Base-by-base conservation (phyloP, 2,888 invertebrate genomes). In the Hypselothyrea guttata region DNA sequence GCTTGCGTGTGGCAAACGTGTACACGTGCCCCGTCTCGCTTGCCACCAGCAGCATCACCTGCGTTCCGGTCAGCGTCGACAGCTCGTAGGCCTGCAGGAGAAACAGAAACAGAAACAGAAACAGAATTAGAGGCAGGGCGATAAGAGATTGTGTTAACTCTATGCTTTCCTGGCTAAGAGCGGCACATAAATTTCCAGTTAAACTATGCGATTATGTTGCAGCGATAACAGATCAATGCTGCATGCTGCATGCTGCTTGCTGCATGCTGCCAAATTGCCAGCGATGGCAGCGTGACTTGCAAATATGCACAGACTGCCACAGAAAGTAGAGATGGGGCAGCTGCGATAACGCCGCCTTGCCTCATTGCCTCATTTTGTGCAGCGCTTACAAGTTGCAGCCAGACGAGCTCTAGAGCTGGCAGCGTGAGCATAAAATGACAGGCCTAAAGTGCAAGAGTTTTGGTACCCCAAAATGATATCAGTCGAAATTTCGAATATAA, bases 1-100 rank as follows among this genome's bases (percentile, higher is more conserved):
- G 93, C 90, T 98, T 98, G 79, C 98, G 94, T 78, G 99, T 99
- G 69, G 99, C 99, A 92, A 99, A 99, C 67, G 99, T 99, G 92
- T 99, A 99, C 87, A 99, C 99, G 92, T 99, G 99, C 51, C 99
- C 99, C 13, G 99, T 99, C 91, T 98, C 99, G 71, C 97, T 98
- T 63, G 99, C 99, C 74, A 99, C 99, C 88, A 99, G 92, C 86
- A 99, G 92, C 99, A 99, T 99, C 90, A 99, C 99, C 92, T 99
- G 99, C 30, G 99, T 99, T 51, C 99, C 99, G 71, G 99, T 99
- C 90, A 99, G 91, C 77, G 99, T 99, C 63, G 99, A 98, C 87
- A 99, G 92, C 92, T 99, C 99, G 92, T 99, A 99, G 57, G 99
- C 99, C 99, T 99, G 93, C 7, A 30, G n/a, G 4, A 92, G 92